Conservation (phyloP, 2,797 vertebrate species). For the Simalia tracyae region DNA sequence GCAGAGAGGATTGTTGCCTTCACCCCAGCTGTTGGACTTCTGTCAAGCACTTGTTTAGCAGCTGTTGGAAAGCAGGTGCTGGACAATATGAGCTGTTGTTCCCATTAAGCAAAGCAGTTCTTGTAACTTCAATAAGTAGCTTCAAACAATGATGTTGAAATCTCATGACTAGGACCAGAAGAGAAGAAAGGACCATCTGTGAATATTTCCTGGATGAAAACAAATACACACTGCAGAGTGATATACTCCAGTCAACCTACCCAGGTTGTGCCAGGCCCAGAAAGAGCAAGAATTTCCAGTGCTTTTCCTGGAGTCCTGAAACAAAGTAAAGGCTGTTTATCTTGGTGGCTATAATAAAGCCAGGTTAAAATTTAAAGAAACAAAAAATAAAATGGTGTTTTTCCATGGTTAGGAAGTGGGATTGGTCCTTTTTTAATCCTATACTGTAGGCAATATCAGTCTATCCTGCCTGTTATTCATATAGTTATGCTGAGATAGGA, state of each 20-base stretch:
- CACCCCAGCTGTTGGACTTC: neutral
- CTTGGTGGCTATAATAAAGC: neutral
- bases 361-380: neutral
- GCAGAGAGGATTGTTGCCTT: too few species aligned
- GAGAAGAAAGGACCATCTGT: too few species aligned
- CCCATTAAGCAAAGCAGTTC: neutral
- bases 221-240: neutral
- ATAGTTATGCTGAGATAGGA: neutral
- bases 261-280: neutral
- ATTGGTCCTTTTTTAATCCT: neutral
- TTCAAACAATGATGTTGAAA: neutral
- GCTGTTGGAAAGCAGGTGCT: neutral
- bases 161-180: neutral
- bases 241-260: neutral
- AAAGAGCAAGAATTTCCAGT: neutral
- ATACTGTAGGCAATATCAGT: neutral
- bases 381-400: neutral
- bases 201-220: neutral
- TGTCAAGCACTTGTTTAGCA: neutral
- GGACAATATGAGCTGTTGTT: neutral
- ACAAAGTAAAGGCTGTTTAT: neutral
- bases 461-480: neutral
- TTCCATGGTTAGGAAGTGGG: neutral
- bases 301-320: neutral
- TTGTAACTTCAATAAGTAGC: neutral